phyloP scores from a whole-genome alignment of 2,113 vertebrate species.

The Malaclemys terrapin region DNA sequence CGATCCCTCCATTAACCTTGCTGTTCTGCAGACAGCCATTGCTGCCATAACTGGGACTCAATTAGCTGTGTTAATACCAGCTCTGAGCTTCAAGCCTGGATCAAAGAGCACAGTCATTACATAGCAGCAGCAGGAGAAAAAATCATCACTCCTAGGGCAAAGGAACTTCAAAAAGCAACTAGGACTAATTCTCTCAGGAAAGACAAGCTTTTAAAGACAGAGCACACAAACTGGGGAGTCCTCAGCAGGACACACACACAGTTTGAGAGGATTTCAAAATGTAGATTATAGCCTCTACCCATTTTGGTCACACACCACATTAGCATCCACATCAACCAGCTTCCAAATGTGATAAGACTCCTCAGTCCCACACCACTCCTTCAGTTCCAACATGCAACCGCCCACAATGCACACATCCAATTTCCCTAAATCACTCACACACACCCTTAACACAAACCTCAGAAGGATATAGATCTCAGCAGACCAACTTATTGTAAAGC shows the following conservation, averaged over 20 bases:
- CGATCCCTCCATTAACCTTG: background rate
- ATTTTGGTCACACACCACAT: accelerated
- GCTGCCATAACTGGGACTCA: background rate
- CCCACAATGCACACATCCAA: background rate
- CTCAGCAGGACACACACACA: background rate
- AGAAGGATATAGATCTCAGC: background rate
- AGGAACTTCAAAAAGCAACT: background rate
- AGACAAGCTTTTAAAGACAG: background rate
- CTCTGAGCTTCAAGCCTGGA: background rate
- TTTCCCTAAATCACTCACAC: background rate
- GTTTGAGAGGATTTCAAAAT: background rate
- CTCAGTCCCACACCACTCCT: accelerated
- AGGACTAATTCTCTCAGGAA: background rate
- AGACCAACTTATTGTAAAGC: background rate
- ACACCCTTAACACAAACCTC: background rate
- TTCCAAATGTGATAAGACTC: accelerated
- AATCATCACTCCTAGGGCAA: constrained; percentile 18
- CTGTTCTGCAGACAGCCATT: background rate
- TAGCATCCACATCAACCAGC: accelerated
- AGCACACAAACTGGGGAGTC: background rate
- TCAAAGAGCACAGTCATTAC: constrained; percentile 15
- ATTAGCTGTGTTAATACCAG: background rate
- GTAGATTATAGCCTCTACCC: background rate
- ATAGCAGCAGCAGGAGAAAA: background rate
- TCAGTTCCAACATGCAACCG: background rate